Evolutionary conservation across 2,888 invertebrate genomes (phyloP), one percentile per base, ranked within the genome.

Genomic region (Megalurothrips usitatus): DNA sequence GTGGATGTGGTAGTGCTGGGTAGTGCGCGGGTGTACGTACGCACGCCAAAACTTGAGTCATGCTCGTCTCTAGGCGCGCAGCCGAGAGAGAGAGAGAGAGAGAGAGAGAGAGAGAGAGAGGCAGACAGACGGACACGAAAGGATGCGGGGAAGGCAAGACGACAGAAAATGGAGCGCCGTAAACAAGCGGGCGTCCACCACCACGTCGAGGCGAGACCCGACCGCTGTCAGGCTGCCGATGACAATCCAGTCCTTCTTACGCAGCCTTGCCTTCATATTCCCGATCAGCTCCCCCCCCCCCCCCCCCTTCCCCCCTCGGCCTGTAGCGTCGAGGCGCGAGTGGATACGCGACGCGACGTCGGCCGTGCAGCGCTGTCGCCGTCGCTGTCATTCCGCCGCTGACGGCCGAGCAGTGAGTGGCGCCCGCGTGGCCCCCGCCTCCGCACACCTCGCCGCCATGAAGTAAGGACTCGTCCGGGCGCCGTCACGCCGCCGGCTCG

Each of bases 81-180:
- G 34, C 14, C 14, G 63, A 63, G 63, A 63, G 63, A 63, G 63
- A 63, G 63, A 63, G 63, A 63, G 63, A 63, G 63, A 63, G 63
- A 63, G 63, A 63, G 63, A 63, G 63, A 63, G 63, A 63, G 63
- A 63, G 63, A 63, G 63, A 63, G 63, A 63, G 63, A 63, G 63
- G n/a, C 19, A 63, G 63, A n/a, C 19, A 63, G 63, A 63, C n/a
- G n/a, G 63, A 63, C 12, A 63, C n/a, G n/a, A n/a, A n/a, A n/a
- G n/a, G 63, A 63, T 14, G n/a, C 12, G n/a, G 49, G 23, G 6
- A 23, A 68, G 63, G 23, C 6, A 68, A 11, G 23, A 17, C 58
- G 23, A 17, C 58, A 19, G 19, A 23, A 75, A 26, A 26, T 26
- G 6, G 12, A 23, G 23, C 68, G 26, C 68, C 68, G 26, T 17